Evolutionary conservation across 2,113 vertebrate species (phyloP), one percentile per base, ranked within the genome.

Genomic region (Odobenus rosmarus): DNA sequence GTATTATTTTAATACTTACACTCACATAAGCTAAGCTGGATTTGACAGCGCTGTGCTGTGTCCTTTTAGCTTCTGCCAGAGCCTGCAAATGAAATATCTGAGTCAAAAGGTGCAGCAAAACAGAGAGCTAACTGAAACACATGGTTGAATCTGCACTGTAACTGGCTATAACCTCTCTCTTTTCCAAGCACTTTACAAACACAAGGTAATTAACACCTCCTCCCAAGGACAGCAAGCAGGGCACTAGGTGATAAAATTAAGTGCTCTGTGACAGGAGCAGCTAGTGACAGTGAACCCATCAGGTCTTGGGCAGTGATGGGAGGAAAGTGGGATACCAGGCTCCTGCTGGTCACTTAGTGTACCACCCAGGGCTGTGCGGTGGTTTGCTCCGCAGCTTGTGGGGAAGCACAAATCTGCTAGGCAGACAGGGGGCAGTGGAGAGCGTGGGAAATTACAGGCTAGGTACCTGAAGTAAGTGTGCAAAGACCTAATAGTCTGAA

Each of bases 121-220:
- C 33, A 82, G 72, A 46, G 18, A 7, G 59, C 59, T 93, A 19
- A 14, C 3, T 26, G 67, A 93, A 92, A 51, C 39, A 9, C 4
- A 10, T 76, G 93, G 61, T 90, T 61, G 69, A 80, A 83, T 14
- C 69, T 13, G 4, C 33, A 64, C 36, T 59, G 64, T 36, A 86
- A 72, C 39, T 23, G 36, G 36, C 84, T 62, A 7, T 49, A 61
- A 33, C 92, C 49, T 85, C 69, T 87, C 33, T 93, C 85, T 80
- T 39, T 51, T 57, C 71, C 67, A 69, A 79, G 61, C 14, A 9
- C 86, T 62, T 55, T 55, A 55, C 21, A 76, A 89, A 80, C 39
- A 74, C 1, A 0, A 76, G 36, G 81, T 88, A 85, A 96, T 96
- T 93, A 95, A 82, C 77, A 91, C 95, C 85, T 93, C 61, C 55